phyloP scores from a whole-genome alignment of 2,797 vertebrate species.

The Chromis chromis region DNA sequence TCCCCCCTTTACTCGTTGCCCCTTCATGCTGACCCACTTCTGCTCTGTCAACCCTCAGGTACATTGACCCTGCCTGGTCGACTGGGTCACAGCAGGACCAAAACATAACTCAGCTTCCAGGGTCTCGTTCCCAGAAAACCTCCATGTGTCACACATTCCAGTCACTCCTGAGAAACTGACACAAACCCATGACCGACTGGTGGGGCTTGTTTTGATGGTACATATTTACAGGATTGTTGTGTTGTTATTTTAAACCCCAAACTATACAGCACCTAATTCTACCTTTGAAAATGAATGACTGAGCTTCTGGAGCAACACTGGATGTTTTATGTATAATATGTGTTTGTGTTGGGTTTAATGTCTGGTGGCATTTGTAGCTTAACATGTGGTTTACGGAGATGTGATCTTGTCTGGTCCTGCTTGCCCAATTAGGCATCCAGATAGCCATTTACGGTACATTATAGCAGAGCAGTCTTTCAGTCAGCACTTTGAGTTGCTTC shows the following conservation, averaged over 20 bases:
- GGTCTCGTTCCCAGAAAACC: constrained; percentile 59
- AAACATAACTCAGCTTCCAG: constrained; percentile 68
- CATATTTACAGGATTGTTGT: constrained; percentile 38
- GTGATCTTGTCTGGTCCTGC: constrained; percentile 30
- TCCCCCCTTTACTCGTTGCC: constrained; percentile 50
- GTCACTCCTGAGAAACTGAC: constrained; percentile 71
- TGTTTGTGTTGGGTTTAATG: constrained; percentile 21
- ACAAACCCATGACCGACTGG: constrained; percentile 50
- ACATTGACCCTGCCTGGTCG: constrained; percentile 69
- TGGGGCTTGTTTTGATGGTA: constrained; percentile 45
- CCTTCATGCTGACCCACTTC: constrained; percentile 77
- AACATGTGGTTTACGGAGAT: constrained; percentile 35
- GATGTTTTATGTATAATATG: constrained; percentile 7
- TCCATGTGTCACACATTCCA: constrained; percentile 73
- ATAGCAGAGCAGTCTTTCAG: constrained; percentile 22
- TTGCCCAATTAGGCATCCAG: constrained; percentile 38
- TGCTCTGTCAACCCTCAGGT: constrained; percentile 76
- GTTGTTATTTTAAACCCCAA: constrained; percentile 29
- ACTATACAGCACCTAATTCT: constrained; percentile 13
- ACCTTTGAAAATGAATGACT: not conserved
- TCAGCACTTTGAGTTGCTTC: constrained; percentile 40
- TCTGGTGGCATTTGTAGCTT: constrained; percentile 16
- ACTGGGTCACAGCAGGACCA: constrained; percentile 76
- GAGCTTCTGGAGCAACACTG: constrained; percentile 27
- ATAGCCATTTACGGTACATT: constrained; percentile 26